Conservation (phyloP, 2,888 invertebrate species). For the Aricia artaxerxes region DNA sequence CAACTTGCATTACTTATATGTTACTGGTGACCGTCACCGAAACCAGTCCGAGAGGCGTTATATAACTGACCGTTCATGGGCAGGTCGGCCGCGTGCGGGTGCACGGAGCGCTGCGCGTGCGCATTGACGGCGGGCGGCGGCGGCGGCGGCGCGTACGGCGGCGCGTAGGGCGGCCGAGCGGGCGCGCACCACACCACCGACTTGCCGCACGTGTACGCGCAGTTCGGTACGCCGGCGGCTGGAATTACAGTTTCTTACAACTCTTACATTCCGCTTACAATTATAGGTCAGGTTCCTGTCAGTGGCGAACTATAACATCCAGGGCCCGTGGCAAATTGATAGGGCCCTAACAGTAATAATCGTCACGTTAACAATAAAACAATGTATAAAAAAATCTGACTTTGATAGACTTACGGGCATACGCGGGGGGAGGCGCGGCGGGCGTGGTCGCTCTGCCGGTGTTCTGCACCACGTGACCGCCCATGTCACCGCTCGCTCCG, state of each 20-base stretch:
- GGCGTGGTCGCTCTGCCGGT: conserved; percentile 53
- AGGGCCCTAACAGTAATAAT: too few relatives aligned
- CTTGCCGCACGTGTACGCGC: conserved; percentile 58
- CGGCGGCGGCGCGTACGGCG: conserved; percentile 42
- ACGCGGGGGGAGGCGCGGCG: conserved; percentile 60
- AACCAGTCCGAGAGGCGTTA: too few relatives aligned
- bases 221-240: conserved; percentile 39
- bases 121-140: conserved; percentile 49
- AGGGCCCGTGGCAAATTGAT: too few relatives aligned
- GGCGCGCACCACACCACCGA: conserved; percentile 57
- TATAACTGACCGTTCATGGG: conserved; percentile 74
- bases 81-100: conserved; percentile 77
- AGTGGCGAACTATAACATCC: too few relatives aligned
- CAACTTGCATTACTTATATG: not conserved
- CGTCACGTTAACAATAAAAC: too few relatives aligned
- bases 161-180: conserved; percentile 43
- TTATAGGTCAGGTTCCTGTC: too few relatives aligned
- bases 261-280: too few relatives aligned
- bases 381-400: too few relatives aligned
- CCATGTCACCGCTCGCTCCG: conserved; percentile 54
- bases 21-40: too few relatives aligned
- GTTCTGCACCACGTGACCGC: conserved; percentile 47
- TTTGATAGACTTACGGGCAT: conserved; percentile 47
- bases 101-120: conserved; percentile 65
- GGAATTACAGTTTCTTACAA: conserved; percentile 29